Evolutionary conservation across 2,888 invertebrate genomes (phyloP).

Genomic region (Lasius fuliginosus): DNA sequence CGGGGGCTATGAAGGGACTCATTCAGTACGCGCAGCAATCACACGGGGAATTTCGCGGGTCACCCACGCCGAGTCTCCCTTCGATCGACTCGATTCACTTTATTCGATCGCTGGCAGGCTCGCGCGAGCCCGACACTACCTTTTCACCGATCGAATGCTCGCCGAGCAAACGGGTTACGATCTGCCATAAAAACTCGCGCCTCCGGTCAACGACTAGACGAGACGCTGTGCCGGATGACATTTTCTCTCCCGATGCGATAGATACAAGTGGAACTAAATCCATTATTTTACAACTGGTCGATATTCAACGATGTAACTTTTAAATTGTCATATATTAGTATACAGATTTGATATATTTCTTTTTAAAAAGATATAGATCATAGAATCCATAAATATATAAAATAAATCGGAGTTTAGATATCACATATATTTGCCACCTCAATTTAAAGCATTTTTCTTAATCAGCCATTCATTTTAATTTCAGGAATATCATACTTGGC

Average conservation of each 20-base stretch:
- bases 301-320: not conserved
- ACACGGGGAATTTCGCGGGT: constrained; percentile 76
- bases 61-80: constrained; percentile 58
- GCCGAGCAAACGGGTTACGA: constrained; percentile 38
- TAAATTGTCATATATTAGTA: not conserved
- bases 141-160: constrained; percentile 49
- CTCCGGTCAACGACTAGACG: constrained; percentile 58
- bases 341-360: not conserved
- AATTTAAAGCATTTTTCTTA: not conserved
- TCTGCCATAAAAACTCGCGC: constrained; percentile 63
- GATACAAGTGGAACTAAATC: not conserved
- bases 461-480: not conserved
- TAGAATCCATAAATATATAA: not conserved
- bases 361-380: not conserved
- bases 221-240: constrained; percentile 51
- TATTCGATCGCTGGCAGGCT: constrained; percentile 66
- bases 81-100: constrained; percentile 68
- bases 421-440: not conserved
- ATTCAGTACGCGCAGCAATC: constrained; percentile 63
- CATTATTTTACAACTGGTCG: not conserved
- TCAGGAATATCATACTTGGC: not conserved
- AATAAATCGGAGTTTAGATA: not conserved
- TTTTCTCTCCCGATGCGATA: not conserved
- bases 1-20: not conserved
- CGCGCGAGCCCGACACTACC: constrained; percentile 40